These are phyloP conservation scores for Patagioenas fasciata DNA, from an alignment of 2,113 vertebrate genomes.

Conservation along the genomic window DNA sequence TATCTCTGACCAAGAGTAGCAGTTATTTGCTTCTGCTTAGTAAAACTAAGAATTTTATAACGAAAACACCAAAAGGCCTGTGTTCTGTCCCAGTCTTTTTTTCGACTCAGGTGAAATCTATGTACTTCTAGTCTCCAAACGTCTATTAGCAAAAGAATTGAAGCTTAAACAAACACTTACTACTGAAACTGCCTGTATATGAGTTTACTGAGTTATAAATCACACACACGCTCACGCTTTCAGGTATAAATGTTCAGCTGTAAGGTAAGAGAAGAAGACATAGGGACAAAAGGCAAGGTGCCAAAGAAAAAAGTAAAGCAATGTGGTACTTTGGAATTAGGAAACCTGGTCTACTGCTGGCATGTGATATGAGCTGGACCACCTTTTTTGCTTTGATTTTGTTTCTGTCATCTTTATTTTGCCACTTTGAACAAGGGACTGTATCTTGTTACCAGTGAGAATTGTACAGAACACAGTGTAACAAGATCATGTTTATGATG, in stretches of 20 bases:
- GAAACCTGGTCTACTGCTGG: neutral
- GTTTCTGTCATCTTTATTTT: neutral
- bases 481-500: neutral
- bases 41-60: neutral
- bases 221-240: too few relatives aligned
- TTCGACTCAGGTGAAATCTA: neutral
- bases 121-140: neutral
- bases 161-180: neutral
- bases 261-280: neutral
- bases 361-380: neutral
- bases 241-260: neutral
- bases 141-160: neutral
- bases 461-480: neutral
- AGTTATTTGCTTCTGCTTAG: neutral
- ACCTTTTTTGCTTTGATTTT: conserved; percentile 9
- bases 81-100: neutral
- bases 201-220: neutral
- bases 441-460: neutral
- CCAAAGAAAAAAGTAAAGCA: neutral
- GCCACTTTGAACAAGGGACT: neutral
- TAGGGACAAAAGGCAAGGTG: neutral
- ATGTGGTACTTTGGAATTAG: neutral
- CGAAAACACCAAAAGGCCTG: neutral
- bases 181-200: neutral
- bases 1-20: neutral